A percentile compares a stretch with the other conserved stretches of the same genome.
phyloP scores from a whole-genome alignment of 2,113 vertebrate species.

The Fulica atra region DNA sequence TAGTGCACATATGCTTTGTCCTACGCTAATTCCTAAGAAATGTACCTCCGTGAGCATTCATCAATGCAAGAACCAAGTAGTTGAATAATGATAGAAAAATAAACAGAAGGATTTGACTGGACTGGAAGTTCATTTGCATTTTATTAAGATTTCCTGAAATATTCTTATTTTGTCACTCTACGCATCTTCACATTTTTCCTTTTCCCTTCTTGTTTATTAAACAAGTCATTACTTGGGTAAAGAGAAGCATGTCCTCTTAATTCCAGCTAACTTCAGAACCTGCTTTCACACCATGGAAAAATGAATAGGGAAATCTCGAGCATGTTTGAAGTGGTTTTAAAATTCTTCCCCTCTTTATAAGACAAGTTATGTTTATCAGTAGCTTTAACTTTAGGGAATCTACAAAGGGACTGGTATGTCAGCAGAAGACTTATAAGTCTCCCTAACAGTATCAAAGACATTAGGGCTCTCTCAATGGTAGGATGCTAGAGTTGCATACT shows the following conservation, averaged over 20 bases:
- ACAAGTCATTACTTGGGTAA: background rate
- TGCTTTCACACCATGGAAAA: constrained; percentile 23
- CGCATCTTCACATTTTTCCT: background rate
- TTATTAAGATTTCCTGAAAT: background rate
- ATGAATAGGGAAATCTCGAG: constrained; percentile 16
- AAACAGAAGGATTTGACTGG: background rate
- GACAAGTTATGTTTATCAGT: constrained; percentile 60
- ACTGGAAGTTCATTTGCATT: background rate
- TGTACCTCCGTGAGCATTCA: background rate
- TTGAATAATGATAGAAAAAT: background rate
- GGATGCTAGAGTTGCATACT: constrained; percentile 53
- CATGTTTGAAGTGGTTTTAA: constrained; percentile 71
- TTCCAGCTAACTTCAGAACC: constrained; percentile 31
- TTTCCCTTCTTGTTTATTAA: constrained; percentile 39
- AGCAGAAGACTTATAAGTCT: constrained; percentile 63
- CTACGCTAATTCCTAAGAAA: background rate
- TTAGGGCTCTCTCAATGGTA: constrained; percentile 28
- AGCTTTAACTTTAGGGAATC: constrained; percentile 57
- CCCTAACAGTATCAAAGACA: constrained; percentile 46
- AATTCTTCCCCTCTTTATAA: constrained; percentile 52
- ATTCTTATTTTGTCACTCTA: background rate
- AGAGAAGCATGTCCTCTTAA: constrained; percentile 4
- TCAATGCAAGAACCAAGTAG: background rate
- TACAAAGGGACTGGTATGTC: constrained; percentile 72
- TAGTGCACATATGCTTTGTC: background rate